Conservation (phyloP, 2,888 invertebrate species). For the Imbricaverruca yamaguchii region DNA sequence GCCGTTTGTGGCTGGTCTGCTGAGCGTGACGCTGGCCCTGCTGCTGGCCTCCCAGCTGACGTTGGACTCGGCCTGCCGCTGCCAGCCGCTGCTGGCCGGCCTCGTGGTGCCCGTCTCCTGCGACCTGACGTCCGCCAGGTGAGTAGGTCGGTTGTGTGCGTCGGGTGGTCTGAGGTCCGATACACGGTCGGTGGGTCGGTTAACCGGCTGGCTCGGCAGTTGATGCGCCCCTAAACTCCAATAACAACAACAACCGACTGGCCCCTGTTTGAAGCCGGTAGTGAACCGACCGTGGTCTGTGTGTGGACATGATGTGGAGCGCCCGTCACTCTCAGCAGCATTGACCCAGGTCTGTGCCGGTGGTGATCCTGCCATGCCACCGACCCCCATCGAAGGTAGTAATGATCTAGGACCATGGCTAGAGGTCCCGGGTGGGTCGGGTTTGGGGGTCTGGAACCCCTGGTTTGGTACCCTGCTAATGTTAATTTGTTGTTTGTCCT, state of each 20-base stretch:
- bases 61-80: background rate
- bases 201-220: background rate
- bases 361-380: background rate
- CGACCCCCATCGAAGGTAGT: background rate
- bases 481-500: too few species aligned
- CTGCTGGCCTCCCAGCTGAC: background rate
- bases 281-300: background rate
- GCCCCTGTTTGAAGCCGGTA: background rate
- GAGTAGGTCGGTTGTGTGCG: background rate
- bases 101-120: background rate
- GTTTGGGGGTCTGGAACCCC: too few species aligned
- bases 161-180: background rate
- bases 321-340: background rate
- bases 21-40: background rate
- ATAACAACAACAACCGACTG: too few species aligned
- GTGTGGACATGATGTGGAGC: background rate
- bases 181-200: background rate
- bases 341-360: background rate
- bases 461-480: too few species aligned
- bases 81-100: background rate
- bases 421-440: too few species aligned
- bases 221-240: too few species aligned
- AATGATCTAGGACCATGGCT: too few species aligned
- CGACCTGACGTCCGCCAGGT: background rate
- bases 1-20: background rate